Percentiles rank a stretch among this genome's conserved stretches.
phyloP scores from a whole-genome alignment of 2,797 vertebrate species.

The Leptoclinus maculatus region DNA sequence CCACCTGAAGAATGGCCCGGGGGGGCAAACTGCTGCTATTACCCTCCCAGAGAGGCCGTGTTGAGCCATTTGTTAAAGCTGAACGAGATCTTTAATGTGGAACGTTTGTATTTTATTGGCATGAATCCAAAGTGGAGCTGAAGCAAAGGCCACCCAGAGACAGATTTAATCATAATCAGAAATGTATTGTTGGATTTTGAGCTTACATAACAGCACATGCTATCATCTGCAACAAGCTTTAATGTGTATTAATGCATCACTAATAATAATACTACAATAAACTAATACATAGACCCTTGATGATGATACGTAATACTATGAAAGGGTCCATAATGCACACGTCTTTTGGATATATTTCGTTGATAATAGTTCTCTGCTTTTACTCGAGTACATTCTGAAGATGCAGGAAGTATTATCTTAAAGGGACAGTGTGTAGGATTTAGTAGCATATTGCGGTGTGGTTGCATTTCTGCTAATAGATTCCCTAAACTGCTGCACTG shows the following conservation, averaged over 20 bases:
- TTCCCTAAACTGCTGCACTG: no score
- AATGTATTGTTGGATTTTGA: background rate
- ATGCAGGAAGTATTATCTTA: background rate
- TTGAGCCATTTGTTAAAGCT: background rate
- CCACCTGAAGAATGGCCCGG: slow-evolving; percentile 35
- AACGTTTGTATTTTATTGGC: background rate
- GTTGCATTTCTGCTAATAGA: no score
- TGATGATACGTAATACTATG: background rate
- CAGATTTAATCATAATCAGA: background rate
- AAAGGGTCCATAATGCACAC: background rate
- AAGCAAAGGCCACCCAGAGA: background rate
- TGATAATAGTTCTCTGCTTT: background rate
- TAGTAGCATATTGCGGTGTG: no score
- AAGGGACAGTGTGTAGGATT: background rate
- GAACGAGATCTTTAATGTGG: background rate
- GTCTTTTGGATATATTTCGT: no score
- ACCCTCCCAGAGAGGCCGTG: slow-evolving; percentile 18
- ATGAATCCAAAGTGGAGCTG: background rate
- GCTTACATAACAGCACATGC: background rate
- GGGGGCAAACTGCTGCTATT: slow-evolving; percentile 18
- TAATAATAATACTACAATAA: background rate
- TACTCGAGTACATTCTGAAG: background rate
- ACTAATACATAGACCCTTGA: background rate
- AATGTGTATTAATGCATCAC: background rate
- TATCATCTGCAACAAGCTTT: no score